Base-by-base conservation (phyloP, 2,888 invertebrate species). In the Apamea crenata region DNA sequence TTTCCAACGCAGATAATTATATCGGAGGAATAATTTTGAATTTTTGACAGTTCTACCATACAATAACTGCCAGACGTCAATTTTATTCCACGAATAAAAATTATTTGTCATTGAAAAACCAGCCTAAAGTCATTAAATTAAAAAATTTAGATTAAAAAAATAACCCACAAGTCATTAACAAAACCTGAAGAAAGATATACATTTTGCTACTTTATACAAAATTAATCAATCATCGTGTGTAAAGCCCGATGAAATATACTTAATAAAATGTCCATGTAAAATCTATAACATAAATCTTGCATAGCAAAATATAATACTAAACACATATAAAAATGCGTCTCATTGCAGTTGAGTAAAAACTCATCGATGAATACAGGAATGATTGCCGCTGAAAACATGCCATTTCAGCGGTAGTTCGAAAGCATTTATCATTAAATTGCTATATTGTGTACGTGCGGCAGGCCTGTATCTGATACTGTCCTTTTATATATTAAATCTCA, bases 341-440 rank as follows among this genome's bases (percentile, higher is more conserved):
- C 74, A 77, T 77, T 77, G 80, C 81, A 68, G 47, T 80, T 47
- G 47, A 87, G 80, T 72, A 63, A 84, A 74, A 69, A 29, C 65
- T 72, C 83, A 83, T 78, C 83, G 70, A 74, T 74, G 78, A 88
- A 88, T 86, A 78, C 74, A n/a, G 72, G 73, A 84, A 82, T 87
- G 89, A 85, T 80, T 75, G 78, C 71, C 67, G 53, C 32, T 86
- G 81, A 82, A 81, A 87, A 87, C 81, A 73, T 77, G 75, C 69
- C 82, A 73, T 89, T 88, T 87, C 85, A 86, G 66, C 77, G 86
- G 81, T 83, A 90, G 88, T 87, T 89, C 89, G 85, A 89, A 81
- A 56, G 86, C 86, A 88, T 90, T 92, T 91, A 91, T 88, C 88
- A 91, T 90, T 74, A 90, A 91, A 91, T 91, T 91, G 91, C 76